These are phyloP conservation scores for Alloplasta piceator DNA, from an alignment of 2,888 invertebrate species.

Conservation along the genomic window DNA sequence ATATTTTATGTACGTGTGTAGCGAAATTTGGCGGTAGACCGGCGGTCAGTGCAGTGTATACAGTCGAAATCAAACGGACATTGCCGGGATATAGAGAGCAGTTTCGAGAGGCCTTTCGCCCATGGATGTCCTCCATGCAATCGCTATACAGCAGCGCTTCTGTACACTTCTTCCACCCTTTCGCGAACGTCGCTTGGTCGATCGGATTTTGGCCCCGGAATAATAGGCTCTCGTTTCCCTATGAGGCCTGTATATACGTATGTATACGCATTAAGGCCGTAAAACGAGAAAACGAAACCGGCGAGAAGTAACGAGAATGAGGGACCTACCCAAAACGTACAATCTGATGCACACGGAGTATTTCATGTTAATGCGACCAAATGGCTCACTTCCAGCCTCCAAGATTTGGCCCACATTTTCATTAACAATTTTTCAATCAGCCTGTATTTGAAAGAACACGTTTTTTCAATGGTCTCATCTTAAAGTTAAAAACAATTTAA, in stretches of 20 bases:
- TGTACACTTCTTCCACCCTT: not conserved
- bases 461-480: too few relatives aligned
- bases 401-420: too few relatives aligned
- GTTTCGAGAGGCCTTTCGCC: constrained; percentile 49
- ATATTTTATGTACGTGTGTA: constrained; percentile 32
- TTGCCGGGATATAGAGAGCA: constrained; percentile 41
- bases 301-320: constrained; percentile 29
- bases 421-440: too few relatives aligned
- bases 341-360: not conserved
- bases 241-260: not conserved
- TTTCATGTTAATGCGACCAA: too few relatives aligned
- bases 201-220: constrained; percentile 58
- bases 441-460: too few relatives aligned
- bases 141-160: not conserved
- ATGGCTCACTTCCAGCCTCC: too few relatives aligned
- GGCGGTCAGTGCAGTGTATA: constrained; percentile 42
- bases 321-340: constrained; percentile 19
- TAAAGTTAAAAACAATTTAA: too few relatives aligned
- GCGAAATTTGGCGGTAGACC: constrained; percentile 44
- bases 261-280: not conserved
- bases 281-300: constrained; percentile 4
- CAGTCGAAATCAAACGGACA: constrained; percentile 62
- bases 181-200: constrained; percentile 40
- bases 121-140: constrained; percentile 27
- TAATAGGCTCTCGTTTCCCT: constrained; percentile 57